A percentile compares a stretch with the other conserved stretches of the same genome.
Conservation (phyloP, 2,797 vertebrate species). For the Peromyscus nudipes region DNA sequence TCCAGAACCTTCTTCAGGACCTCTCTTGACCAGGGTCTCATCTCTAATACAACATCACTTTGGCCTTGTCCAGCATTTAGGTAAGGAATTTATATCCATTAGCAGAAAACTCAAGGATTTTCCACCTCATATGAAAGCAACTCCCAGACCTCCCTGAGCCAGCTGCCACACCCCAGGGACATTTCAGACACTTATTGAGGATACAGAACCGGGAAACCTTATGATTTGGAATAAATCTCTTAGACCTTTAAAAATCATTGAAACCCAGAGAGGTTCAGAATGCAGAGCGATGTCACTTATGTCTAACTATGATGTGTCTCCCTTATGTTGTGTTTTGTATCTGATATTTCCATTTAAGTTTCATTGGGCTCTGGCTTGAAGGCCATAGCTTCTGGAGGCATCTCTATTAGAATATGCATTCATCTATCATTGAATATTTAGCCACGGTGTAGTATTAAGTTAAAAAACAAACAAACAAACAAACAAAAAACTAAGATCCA, state of each 20-base stretch:
- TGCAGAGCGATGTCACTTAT: neutral
- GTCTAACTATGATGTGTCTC: neutral
- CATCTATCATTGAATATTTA: neutral
- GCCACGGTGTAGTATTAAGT: neutral
- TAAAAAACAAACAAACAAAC: neutral
- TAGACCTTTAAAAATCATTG: neutral
- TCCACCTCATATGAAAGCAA: neutral
- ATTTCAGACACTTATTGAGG: neutral
- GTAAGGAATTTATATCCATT: slow-evolving; percentile 23
- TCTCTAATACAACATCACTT: neutral
- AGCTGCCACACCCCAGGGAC: neutral
- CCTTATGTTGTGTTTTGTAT: neutral
- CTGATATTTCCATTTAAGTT: slow-evolving; percentile 15
- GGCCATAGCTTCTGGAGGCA: neutral
- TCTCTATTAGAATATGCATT: neutral
- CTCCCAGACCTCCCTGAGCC: neutral
- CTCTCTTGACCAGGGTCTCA: neutral
- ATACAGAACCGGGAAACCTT: neutral
- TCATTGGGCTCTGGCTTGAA: neutral
- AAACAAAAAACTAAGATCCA: neutral
- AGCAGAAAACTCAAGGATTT: neutral
- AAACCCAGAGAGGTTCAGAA: neutral
- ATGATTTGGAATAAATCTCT: neutral
- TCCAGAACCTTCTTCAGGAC: neutral
- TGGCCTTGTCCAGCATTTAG: neutral